Evolutionary conservation across 1,140 invertebrate species (phyloP), one percentile per base, ranked within the genome.

Genomic region (Pinna nobilis): DNA sequence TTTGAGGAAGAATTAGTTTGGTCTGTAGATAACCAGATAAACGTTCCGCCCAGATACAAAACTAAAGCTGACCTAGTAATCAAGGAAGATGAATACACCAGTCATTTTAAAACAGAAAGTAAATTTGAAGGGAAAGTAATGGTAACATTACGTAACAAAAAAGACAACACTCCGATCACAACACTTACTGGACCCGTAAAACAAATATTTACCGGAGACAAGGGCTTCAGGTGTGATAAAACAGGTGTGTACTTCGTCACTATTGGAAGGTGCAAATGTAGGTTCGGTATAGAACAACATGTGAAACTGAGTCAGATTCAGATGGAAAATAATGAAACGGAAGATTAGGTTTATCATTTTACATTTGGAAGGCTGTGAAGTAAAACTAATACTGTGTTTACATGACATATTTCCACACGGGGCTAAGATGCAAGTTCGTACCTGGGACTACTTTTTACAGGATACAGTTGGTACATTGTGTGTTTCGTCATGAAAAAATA

Each of bases 51-150:
- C 41, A 83, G 86, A 39, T 87, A 76, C 55, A 82, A 86, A 75
- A 90, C 89, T 18, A 87, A 85, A 67, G 90, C 90, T 25, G 85
- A 88, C 32, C 84, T 91, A n/a, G 87, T 90, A 15, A 87, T 91
- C 41, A 90, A 89, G 66, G 90, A 91, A 74, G 84, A 89, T 70
- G 88, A 87, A 63, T 90, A 89, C 78, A 82, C 83, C 9, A 89
- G 90, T n/a, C 83, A 82, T 32, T 91, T 91, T 74, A 83, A 83
- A 41, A 80, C 88, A n/a, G 76, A 82, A 63, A 88, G 84, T 32
- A 83, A 79, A 39, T 84, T 91, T 49, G 83, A 84, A 39, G 90
- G 90, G 23, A 84, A 85, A 51, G 82, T 91, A n/a, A 81, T 84
- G 47, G 85, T 90, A 51, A 84, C 79, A 6, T 83, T 90, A 49